A percentile compares a stretch with the other conserved stretches of the same genome.
Evolutionary conservation across 2,888 invertebrate species (phyloP).

Genomic region (Zelleria hepariella): DNA sequence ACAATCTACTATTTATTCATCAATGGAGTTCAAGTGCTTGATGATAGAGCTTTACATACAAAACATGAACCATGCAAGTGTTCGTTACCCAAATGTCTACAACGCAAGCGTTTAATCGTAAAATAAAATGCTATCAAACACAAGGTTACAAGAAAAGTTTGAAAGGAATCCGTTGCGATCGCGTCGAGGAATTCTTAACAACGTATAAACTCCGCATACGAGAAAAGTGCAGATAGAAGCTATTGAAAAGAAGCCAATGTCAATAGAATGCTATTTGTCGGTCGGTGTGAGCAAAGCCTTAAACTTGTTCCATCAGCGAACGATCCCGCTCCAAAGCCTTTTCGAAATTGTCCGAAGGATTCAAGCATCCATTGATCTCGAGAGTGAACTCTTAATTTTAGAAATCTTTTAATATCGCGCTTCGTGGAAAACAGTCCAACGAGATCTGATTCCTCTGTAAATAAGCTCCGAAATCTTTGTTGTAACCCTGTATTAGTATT

Average conservation of each 20-base stretch:
- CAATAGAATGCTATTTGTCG: background rate
- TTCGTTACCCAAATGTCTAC: background rate
- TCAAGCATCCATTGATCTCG: no score
- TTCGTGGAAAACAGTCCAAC: no score
- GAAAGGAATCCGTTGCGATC: background rate
- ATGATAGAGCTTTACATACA: background rate
- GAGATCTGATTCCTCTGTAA: background rate
- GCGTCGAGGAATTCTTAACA: background rate
- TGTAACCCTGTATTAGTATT: background rate
- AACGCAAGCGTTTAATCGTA: constrained; percentile 36
- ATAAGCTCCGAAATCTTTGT: background rate
- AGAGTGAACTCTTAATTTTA: no score
- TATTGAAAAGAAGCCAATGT: background rate
- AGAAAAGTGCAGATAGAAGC: background rate
- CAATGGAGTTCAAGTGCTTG: background rate
- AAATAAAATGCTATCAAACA: constrained; percentile 12
- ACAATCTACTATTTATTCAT: no score
- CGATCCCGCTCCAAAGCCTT: background rate
- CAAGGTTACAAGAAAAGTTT: background rate
- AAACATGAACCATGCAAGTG: background rate
- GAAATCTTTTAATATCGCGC: background rate
- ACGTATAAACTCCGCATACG: background rate
- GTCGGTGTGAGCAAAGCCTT: background rate
- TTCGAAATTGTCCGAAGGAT: background rate
- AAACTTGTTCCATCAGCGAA: background rate